Percentiles rank a stretch among this genome's conserved stretches.
Conservation (phyloP, 2,113 vertebrate species). For the Cepphus grylle region DNA sequence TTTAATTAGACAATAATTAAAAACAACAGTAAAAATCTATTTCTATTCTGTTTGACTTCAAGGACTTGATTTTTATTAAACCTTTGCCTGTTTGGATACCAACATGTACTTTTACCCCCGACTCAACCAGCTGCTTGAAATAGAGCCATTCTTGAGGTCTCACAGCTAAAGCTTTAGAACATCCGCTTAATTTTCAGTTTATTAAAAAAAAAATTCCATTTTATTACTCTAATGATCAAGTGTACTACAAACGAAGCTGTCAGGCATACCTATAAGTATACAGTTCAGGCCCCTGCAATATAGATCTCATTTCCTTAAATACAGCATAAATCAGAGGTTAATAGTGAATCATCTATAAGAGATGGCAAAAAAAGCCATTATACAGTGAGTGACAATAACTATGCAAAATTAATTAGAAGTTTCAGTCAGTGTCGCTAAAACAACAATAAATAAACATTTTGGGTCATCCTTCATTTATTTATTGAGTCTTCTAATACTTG, state of each 20-base stretch:
- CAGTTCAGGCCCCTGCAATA: neutral
- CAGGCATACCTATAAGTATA: neutral
- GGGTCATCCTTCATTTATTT: neutral
- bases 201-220: neutral
- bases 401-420: conserved; percentile 1
- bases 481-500: neutral
- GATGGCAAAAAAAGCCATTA: neutral
- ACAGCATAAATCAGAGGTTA: neutral
- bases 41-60: neutral
- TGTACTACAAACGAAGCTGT: neutral
- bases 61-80: neutral
- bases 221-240: neutral
- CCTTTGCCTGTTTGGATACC: neutral
- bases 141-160: neutral
- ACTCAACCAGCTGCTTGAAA: neutral
- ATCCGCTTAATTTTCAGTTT: neutral
- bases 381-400: neutral
- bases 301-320: neutral
- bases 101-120: neutral
- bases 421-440: neutral
- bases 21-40: neutral
- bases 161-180: neutral
- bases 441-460: neutral
- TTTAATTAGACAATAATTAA: neutral
- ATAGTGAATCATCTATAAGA: neutral